Evolutionary conservation across 2,113 vertebrate species (phyloP), one percentile per base, ranked within the genome.

Genomic region (Austrofundulus limnaeus): DNA sequence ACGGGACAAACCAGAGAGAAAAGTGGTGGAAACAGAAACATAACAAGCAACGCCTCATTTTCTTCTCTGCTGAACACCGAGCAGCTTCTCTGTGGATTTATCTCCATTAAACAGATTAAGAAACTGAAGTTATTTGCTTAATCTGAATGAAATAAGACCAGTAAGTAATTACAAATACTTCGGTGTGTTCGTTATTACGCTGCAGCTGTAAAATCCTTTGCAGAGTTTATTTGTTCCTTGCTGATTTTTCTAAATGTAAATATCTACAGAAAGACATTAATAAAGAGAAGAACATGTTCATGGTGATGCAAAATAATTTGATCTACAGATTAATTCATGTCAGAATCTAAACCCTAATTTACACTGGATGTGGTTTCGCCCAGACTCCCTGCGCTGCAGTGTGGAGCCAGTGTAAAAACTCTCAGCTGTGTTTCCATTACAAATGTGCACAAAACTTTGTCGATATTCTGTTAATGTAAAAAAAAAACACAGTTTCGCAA

Each of bases 101-200:
- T 77, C 65, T 68, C 42, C 21, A 9, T 72, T 50, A 48, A 37
- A 70, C 49, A 75, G 9, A 71, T 78, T 77, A 62, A 17, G 41
- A 43, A 43, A 56, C 63, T 56, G 10, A 70, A 72, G 77, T 66
- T 14, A 72, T 76, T 75, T 70, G 17, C 11, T 50, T 49, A 49
- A 61, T 78, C 39, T 48, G 60, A 75, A 56, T 61, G 65, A 74
- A 70, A 58, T 37, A 65, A 66, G 24, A 11, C 34, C 75, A 73
- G 75, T 80, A 75, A 78, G 80, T 80, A 75, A 75, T 75, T 68
- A 59, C 19, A 83, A 55, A 74, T 63, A 48, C 63, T 38, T 63
- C 47, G n/a, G 15, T 34, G 50, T 66, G 34, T 52, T 14, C 47
- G 54, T 3, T 64, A 42, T 45, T 1, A 3, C 1, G 16, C 28